These are phyloP conservation scores for Ophioninae sp. DNA, from an alignment of 2,888 invertebrate species.

Conservation along the genomic window DNA sequence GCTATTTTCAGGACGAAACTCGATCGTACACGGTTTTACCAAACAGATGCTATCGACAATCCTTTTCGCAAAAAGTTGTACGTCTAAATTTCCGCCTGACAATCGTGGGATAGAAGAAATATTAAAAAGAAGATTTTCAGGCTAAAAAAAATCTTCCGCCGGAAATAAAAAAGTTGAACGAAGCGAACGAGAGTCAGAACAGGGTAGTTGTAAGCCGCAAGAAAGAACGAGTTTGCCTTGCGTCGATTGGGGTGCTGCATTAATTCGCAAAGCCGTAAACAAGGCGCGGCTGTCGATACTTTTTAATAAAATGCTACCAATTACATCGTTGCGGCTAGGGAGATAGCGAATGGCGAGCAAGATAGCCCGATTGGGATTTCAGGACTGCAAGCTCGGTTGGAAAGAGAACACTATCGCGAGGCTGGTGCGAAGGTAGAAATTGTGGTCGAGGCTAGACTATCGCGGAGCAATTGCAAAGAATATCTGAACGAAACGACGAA, in stretches of 20 bases:
- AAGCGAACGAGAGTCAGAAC: background rate
- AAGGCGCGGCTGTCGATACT: slow-evolving; percentile 79
- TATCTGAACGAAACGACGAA: slow-evolving; percentile 21
- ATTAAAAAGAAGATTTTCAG: background rate
- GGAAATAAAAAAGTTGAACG: background rate
- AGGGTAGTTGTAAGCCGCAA: slow-evolving; percentile 2
- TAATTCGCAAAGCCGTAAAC: slow-evolving; percentile 79
- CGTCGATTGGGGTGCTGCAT: slow-evolving; percentile 64
- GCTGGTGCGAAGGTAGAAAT: slow-evolving; percentile 22
- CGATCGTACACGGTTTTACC: too few species aligned
- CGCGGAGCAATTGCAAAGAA: slow-evolving; percentile 40
- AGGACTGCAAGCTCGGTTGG: slow-evolving; percentile 5
- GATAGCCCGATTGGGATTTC: slow-evolving; percentile 43
- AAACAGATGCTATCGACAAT: too few species aligned
- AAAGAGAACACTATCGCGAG: background rate
- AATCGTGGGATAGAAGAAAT: slow-evolving; percentile 4
- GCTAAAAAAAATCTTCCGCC: background rate
- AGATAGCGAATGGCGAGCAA: slow-evolving; percentile 27
- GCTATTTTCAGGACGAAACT: too few species aligned
- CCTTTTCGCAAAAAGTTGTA: too few species aligned
- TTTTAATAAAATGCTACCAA: slow-evolving; percentile 80
- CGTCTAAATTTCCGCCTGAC: background rate
- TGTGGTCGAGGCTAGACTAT: slow-evolving; percentile 49
- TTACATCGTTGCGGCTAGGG: slow-evolving; percentile 75
- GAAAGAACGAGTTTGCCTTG: slow-evolving; percentile 21